phyloP scores from a whole-genome alignment of 1,140 invertebrate species.

The Ostrea edulis region DNA sequence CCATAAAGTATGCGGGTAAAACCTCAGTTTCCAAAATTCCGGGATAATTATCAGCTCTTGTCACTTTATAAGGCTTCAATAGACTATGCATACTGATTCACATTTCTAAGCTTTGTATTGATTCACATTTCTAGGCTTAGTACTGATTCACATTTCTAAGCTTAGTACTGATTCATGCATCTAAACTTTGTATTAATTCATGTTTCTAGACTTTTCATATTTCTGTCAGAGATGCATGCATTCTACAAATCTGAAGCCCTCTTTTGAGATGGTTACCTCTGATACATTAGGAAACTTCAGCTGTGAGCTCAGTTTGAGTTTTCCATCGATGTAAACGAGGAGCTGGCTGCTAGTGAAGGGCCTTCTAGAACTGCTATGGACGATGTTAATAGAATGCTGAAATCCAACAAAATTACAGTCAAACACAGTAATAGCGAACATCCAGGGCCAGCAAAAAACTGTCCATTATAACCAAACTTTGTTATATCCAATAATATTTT shows the following conservation, averaged over 20 bases:
- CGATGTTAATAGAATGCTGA: slow-evolving; percentile 83
- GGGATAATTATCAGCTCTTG: too few species aligned
- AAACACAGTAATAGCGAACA: not conserved
- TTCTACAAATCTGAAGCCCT: too few species aligned
- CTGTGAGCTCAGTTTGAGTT: slow-evolving; percentile 81
- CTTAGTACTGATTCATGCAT: too few species aligned
- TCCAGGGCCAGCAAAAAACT: not conserved
- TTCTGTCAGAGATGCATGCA: too few species aligned
- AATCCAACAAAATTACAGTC: slow-evolving; percentile 45
- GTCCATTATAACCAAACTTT: too few species aligned
- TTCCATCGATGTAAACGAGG: slow-evolving; percentile 84
- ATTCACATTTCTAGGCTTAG: too few species aligned
- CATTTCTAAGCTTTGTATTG: too few species aligned
- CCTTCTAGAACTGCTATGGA: slow-evolving; percentile 82
- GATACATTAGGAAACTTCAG: slow-evolving; percentile 83
- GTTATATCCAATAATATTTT: too few species aligned
- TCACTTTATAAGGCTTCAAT: not conserved
- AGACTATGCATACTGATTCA: not conserved
- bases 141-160: too few species aligned
- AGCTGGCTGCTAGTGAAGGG: slow-evolving; percentile 85
- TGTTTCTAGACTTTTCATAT: too few species aligned
- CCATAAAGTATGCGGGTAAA: not conserved
- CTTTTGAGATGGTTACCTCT: slow-evolving; percentile 79
- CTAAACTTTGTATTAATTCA: too few species aligned
- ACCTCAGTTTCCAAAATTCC: too few species aligned